Base-by-base conservation (phyloP, 2,797 vertebrate genomes). In the Ptychobarbus kaznakovi region DNA sequence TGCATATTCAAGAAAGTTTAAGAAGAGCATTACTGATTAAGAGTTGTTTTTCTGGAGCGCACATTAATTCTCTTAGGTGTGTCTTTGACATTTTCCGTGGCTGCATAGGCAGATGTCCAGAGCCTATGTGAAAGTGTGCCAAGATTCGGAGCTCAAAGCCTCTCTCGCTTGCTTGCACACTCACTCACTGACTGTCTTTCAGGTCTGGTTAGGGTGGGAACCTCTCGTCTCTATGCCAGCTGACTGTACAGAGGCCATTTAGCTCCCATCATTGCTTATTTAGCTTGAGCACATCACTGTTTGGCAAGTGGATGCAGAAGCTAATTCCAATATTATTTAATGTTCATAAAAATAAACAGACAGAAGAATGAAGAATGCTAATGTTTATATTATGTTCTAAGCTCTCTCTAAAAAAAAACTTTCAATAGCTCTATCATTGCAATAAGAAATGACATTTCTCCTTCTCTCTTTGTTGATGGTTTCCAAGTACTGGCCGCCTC, bases 381-480 rank as follows among this genome's bases (percentile, higher is more conserved):
- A 25, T 53, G 70, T 51, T 6, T 53, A 40, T 77, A 25, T 38
- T n/a, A 13, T 15, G 15, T 63, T 82, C 25, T 32, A 28, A 15
- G 13, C 13, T 32, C 53, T 13, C 53, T 22, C 32, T 32, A 32
- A 32, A 32, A 40, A 40, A 40, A 40, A 8, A 1, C 25, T 8
- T 13, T 65, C 6, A 65, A 65, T 8, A 32, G 28, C 6, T 65
- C 6, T 32, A 65, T 65, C 63, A 65, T 28, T 32, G 6, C 28
- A 65, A 65, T 65, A 65, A 6, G 63, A 65, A 32, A 32, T 65
- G 2, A 32, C 28, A 74, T 63, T 32, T 46, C 89, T 88, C 88
- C 88, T 87, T 93, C 88, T 93, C 89, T 88, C 92, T 95, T 94
- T 95, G 94, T 94, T 92, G 89, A 89, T 92, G 92, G 93, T 93